Conservation (phyloP, 2,113 vertebrate species). For the Macrotus californicus region DNA sequence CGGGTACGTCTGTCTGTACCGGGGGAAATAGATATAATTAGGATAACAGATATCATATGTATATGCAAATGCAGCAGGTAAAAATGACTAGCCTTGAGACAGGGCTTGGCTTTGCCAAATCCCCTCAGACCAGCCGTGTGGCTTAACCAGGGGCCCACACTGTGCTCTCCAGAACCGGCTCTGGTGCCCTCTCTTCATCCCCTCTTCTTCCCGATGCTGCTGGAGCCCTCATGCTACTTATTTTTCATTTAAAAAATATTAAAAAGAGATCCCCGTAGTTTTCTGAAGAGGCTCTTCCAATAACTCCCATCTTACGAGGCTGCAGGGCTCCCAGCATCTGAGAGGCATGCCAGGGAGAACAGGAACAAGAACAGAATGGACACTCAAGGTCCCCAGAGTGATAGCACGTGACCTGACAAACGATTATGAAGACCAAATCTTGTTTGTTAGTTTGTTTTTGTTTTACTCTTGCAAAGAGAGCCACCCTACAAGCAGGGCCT, state of each 20-base stretch:
- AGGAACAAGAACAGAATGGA: neutral
- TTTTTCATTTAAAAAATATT: neutral
- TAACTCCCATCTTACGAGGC: neutral
- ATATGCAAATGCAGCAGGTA: conserved; percentile 76
- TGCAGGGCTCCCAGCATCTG: neutral
- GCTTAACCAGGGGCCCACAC: neutral
- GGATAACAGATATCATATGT: conserved; percentile 80
- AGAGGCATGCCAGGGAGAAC: neutral
- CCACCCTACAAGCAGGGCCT: accelerated
- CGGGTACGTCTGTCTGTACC: conserved; percentile 79
- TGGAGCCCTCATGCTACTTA: neutral
- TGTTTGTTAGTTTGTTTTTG: neutral
- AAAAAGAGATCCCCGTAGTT: neutral
- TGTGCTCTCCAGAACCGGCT: neutral
- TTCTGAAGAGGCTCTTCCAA: conserved; percentile 27
- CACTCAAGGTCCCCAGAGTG: neutral
- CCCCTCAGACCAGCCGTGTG: neutral
- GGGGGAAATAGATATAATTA: conserved; percentile 86
- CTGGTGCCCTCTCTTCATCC: neutral
- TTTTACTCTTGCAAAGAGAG: neutral
- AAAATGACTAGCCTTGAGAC: conserved; percentile 70
- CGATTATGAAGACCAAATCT: neutral
- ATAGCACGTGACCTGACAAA: neutral
- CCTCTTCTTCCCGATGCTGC: neutral
- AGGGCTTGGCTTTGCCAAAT: conserved; percentile 66